These are phyloP conservation scores for Cherax destructor DNA, from an alignment of 1,140 invertebrate species.

Conservation along the genomic window DNA sequence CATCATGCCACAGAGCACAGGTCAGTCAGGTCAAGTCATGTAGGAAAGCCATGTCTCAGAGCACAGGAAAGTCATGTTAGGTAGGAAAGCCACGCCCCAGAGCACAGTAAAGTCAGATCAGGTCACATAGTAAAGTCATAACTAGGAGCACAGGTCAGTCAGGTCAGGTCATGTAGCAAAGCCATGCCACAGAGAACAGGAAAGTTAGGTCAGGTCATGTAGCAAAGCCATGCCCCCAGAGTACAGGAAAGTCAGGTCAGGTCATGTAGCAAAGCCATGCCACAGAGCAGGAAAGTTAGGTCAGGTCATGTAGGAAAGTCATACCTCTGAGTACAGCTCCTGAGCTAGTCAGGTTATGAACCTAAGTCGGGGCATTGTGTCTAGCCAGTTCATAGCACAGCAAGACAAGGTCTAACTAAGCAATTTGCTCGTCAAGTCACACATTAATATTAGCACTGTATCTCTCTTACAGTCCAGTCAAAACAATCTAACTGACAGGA, in stretches of 20 bases:
- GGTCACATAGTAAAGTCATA: slow-evolving; percentile 60
- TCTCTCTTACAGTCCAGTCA: too few species aligned
- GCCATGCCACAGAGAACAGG: background rate
- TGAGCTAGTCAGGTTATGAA: too few species aligned
- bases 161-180: background rate
- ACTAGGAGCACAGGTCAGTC: slow-evolving; percentile 61
- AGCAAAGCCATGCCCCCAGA: background rate
- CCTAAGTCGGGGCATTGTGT: too few species aligned
- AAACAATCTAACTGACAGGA: too few species aligned
- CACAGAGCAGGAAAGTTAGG: background rate
- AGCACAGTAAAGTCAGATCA: slow-evolving; percentile 1
- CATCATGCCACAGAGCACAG: slow-evolving; percentile 65
- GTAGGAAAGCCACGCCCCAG: background rate
- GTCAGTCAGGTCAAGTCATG: background rate
- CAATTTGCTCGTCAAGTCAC: too few species aligned
- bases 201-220: background rate
- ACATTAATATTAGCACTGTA: too few species aligned
- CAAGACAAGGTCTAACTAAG: too few species aligned
- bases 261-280: background rate
- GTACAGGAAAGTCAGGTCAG: background rate
- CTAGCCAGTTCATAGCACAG: too few species aligned
- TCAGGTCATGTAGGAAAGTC: background rate
- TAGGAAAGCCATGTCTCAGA: background rate
- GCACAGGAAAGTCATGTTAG: background rate
- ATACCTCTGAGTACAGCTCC: too few species aligned